Evolutionary conservation across 2,797 vertebrate species (phyloP).

Genomic region (Myotis planiceps): DNA sequence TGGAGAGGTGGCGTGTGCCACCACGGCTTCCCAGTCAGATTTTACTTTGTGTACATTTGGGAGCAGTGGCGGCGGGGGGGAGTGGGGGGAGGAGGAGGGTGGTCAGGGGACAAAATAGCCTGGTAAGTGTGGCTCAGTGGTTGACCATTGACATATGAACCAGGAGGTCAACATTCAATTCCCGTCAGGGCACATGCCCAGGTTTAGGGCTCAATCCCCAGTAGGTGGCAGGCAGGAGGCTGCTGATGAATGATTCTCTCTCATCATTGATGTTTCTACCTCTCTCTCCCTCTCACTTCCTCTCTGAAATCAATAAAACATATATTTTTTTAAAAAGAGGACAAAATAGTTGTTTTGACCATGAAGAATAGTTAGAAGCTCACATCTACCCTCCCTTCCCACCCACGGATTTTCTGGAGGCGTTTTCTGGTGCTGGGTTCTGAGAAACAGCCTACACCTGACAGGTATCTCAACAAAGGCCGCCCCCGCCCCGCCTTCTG

Average conservation of each 20-base stretch:
- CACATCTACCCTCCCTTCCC: background rate
- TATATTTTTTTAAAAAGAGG: too few species aligned
- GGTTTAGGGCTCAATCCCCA: too few species aligned
- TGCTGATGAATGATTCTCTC: too few species aligned
- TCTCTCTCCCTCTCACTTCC: too few species aligned
- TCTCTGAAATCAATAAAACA: too few species aligned
- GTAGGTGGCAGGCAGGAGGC: too few species aligned
- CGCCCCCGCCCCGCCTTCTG: fast-evolving
- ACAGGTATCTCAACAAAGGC: background rate
- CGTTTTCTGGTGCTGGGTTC: background rate
- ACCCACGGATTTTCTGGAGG: background rate
- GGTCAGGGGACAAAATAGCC: background rate
- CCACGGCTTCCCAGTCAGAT: background rate
- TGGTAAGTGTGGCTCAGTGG: too few species aligned
- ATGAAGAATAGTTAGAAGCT: background rate
- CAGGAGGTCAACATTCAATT: too few species aligned
- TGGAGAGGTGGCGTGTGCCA: background rate
- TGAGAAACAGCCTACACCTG: background rate
- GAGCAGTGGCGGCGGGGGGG: background rate
- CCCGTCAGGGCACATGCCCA: too few species aligned
- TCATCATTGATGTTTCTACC: too few species aligned
- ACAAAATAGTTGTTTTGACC: background rate
- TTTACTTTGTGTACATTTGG: background rate
- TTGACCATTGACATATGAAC: too few species aligned
- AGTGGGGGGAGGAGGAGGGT: background rate